phyloP scores from a whole-genome alignment of 1,140 invertebrate species.

The Euborellia annulipes region DNA sequence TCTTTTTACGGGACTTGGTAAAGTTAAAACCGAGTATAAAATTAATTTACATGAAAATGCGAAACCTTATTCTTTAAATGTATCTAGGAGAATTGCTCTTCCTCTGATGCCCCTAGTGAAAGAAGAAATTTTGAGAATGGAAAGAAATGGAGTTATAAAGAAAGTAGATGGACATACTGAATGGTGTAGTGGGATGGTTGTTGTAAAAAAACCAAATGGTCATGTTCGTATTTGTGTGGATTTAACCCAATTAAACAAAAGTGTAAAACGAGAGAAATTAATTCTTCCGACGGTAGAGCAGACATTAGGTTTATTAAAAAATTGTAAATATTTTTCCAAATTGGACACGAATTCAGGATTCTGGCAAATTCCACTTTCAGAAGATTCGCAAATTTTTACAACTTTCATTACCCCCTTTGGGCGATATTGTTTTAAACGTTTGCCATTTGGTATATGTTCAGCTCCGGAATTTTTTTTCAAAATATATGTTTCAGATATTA shows the following conservation, averaged over 20 bases:
- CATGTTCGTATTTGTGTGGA: conserved; percentile 27
- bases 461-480: conserved; percentile 8
- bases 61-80: conserved; percentile 5
- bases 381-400: conserved; percentile 12
- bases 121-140: conserved; percentile 17
- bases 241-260: conserved; percentile 20
- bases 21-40: neutral
- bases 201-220: conserved; percentile 23
- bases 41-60: neutral
- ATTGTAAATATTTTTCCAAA: conserved; percentile 11
- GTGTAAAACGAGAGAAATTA: conserved; percentile 15
- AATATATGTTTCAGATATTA: neutral
- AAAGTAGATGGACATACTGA: conserved; percentile 21
- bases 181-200: conserved; percentile 26
- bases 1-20: neutral
- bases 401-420: conserved; percentile 18
- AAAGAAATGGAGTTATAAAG: conserved; percentile 17
- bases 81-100: conserved; percentile 19
- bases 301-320: neutral
- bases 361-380: conserved; percentile 11
- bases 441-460: conserved; percentile 12
- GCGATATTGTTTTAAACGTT: conserved; percentile 11
- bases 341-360: conserved; percentile 15
- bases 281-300: conserved; percentile 7
- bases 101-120: conserved; percentile 16